Percentiles rank a stretch among this genome's conserved stretches.
Evolutionary conservation across 1,140 invertebrate genomes (phyloP).

Genomic region (Catajapyx aquilonaris): DNA sequence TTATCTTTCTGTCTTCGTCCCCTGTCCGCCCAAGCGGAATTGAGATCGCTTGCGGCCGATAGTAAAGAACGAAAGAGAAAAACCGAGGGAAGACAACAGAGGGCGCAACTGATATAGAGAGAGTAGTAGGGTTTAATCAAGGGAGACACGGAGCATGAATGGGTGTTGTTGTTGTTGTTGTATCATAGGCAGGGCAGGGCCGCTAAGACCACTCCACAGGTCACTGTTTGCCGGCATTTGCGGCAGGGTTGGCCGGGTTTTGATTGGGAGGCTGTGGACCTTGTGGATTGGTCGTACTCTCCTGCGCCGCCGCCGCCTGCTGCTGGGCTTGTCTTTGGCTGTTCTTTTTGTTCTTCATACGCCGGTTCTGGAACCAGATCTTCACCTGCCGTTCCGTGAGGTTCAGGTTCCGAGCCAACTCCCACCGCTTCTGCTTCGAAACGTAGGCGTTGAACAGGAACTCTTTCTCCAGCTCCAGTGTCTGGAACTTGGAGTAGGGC

Average conservation of each 20-base stretch:
- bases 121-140: background rate
- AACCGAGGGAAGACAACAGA: no score
- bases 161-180: background rate
- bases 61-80: no score
- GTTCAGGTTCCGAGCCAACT: constrained; percentile 77
- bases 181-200: background rate
- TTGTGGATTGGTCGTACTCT: background rate
- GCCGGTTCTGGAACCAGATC: constrained; percentile 89
- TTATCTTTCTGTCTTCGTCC: no score
- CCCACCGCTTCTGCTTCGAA: constrained; percentile 92
- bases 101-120: no score
- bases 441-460: constrained; percentile 93
- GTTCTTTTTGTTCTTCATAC: constrained; percentile 99
- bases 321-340: constrained; percentile 65
- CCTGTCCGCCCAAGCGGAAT: no score
- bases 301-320: constrained; percentile 21
- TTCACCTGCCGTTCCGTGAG: constrained; percentile 87
- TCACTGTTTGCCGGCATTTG: background rate
- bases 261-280: no score
- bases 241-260: no score
- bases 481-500: constrained; percentile 92
- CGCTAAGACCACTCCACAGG: background rate
- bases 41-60: no score
- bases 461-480: constrained; percentile 89
- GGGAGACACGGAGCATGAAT: background rate